Evolutionary conservation across 1,140 invertebrate species (phyloP).

Genomic region (Phymorhynchus buccinoides): DNA sequence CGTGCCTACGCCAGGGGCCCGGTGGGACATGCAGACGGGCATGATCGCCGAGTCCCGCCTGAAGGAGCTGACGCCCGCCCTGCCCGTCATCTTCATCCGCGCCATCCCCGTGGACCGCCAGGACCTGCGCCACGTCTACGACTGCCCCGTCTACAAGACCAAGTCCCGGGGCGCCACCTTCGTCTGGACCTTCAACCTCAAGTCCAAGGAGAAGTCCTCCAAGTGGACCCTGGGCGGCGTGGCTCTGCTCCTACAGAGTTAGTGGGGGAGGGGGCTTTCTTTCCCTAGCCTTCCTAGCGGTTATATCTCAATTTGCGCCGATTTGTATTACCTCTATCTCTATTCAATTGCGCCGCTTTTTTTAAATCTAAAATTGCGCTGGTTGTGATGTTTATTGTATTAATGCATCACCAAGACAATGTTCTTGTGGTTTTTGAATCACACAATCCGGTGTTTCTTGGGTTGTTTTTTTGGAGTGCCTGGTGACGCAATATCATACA

Average conservation of each 20-base stretch:
- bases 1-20: constrained; percentile 22
- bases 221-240: constrained; percentile 96
- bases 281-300: no score
- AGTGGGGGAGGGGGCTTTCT: not conserved
- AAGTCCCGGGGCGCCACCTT: constrained; percentile 90
- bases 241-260: constrained; percentile 88
- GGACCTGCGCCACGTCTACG: constrained; percentile 92
- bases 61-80: constrained; percentile 92
- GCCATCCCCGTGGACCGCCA: constrained; percentile 93
- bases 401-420: no score
- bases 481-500: no score
- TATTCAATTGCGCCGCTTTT: no score
- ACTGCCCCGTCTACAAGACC: constrained; percentile 96
- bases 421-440: no score
- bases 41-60: constrained; percentile 88
- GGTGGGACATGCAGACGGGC: constrained; percentile 49
- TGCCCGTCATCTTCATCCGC: constrained; percentile 94
- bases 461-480: no score
- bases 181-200: constrained; percentile 96
- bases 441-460: no score
- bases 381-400: no score
- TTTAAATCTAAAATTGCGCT: no score
- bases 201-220: constrained; percentile 92
- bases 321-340: no score
- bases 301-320: no score